A percentile compares a stretch with the other conserved stretches of the same genome.
These are phyloP conservation scores for Norana najaformis DNA, from an alignment of 2,888 invertebrate species.

Conservation along the genomic window DNA sequence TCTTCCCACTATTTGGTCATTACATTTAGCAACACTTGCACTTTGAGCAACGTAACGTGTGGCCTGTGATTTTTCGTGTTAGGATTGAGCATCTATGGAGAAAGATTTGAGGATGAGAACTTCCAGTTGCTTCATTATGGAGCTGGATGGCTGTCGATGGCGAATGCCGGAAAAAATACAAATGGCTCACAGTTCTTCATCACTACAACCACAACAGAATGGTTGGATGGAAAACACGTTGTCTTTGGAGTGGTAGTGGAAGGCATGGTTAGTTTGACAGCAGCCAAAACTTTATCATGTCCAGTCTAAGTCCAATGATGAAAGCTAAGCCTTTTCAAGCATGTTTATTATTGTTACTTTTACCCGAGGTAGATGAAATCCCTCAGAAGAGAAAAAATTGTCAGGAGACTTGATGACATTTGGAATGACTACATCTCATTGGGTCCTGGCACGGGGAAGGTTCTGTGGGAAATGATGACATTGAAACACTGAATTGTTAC, in stretches of 20 bases:
- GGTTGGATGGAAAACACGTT: conserved; percentile 89
- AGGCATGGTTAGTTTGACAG: conserved; percentile 72
- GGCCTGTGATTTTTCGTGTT: neutral
- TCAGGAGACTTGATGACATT: neutral
- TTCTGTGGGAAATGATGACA: no score
- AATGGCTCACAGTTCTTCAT: conserved; percentile 98
- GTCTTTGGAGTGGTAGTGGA: conserved; percentile 92
- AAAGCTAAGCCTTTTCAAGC: neutral
- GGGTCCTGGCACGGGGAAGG: no score
- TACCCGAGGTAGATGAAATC: neutral
- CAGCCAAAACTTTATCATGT: neutral
- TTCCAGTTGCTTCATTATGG: conserved; percentile 96
- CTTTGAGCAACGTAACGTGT: neutral
- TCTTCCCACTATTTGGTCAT: neutral
- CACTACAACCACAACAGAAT: conserved; percentile 74
- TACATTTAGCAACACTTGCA: neutral
- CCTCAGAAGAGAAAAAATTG: neutral
- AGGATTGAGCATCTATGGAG: conserved; percentile 84
- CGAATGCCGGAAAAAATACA: conserved; percentile 94
- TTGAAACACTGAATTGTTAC: no score
- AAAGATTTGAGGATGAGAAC: conserved; percentile 91
- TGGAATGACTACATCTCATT: no score
- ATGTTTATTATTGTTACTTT: neutral
- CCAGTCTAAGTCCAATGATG: neutral
- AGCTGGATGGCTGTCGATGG: conserved; percentile 96